These are phyloP conservation scores for Microctonus aethiopoides DNA, from an alignment of 2,888 invertebrate species.

Conservation along the genomic window DNA sequence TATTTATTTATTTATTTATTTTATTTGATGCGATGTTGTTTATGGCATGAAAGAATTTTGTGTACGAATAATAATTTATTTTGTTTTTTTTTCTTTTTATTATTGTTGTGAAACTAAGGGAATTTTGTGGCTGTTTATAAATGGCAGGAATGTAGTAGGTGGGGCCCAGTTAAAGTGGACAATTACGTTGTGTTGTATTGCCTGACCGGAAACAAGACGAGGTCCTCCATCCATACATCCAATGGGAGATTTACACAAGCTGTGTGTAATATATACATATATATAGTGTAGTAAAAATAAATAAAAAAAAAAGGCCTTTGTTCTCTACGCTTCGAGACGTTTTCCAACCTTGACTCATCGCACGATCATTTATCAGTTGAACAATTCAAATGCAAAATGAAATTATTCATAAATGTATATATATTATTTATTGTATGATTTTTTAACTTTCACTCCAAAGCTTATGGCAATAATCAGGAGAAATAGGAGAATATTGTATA, in stretches of 20 bases:
- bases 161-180: conserved; percentile 26
- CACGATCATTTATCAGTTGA: neutral
- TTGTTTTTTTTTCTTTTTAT: neutral
- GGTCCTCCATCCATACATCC: conserved; percentile 16
- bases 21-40: neutral
- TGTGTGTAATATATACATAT: neutral
- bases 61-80: neutral
- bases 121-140: neutral
- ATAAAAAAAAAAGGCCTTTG: conserved; percentile 36
- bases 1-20: neutral
- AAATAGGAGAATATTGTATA: no score
- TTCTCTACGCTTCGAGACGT: conserved; percentile 29
- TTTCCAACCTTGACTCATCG: conserved; percentile 16
- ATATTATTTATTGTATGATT: neutral
- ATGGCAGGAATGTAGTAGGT: neutral
- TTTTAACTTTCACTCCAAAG: neutral
- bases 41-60: neutral
- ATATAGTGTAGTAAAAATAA: neutral
- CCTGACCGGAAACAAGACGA: conserved; percentile 55
- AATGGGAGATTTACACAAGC: conserved; percentile 8
- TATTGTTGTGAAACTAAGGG: neutral
- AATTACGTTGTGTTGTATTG: conserved; percentile 51
- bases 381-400: neutral
- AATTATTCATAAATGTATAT: neutral
- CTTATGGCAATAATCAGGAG: no score